A percentile compares a stretch with the other conserved stretches of the same genome.
phyloP scores from a whole-genome alignment of 2,797 vertebrate genomes.

The Anabacerthia variegaticeps region DNA sequence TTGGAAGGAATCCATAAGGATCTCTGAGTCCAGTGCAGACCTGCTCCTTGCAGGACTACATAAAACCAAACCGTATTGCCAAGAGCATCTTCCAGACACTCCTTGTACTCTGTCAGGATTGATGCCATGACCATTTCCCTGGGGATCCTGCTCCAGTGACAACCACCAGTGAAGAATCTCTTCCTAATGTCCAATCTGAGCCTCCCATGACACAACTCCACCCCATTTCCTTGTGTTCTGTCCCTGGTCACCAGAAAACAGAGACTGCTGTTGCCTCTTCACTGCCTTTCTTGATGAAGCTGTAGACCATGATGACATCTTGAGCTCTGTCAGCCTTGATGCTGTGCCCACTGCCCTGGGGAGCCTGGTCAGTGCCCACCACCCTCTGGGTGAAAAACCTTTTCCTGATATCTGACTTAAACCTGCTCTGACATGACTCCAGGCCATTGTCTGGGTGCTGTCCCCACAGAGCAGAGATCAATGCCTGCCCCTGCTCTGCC shows the following conservation, averaged over 20 bases:
- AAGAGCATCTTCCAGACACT: fast-evolving
- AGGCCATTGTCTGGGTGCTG: not conserved
- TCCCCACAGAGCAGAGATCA: not conserved
- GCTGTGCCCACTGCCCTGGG: not conserved
- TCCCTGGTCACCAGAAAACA: too few species aligned
- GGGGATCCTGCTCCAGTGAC: not conserved
- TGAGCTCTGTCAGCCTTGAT: not conserved
- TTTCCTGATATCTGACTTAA: not conserved
- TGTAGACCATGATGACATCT: not conserved
- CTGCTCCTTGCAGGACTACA: not conserved
- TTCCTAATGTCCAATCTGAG: not conserved
- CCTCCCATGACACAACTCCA: not conserved
- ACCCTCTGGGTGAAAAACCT: not conserved
- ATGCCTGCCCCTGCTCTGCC: not conserved
- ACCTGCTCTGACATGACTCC: not conserved
- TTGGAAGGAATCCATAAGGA: not conserved
- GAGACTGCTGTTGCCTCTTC: not conserved
- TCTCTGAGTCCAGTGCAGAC: not conserved
- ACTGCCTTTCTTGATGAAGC: not conserved
- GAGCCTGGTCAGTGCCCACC: not conserved
- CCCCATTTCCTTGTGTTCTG: not conserved
- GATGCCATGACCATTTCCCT: not conserved
- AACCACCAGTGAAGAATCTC: not conserved
- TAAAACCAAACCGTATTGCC: not conserved
- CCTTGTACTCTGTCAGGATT: not conserved